phyloP scores from a whole-genome alignment of 2,113 vertebrate species.

The Rynchops niger region DNA sequence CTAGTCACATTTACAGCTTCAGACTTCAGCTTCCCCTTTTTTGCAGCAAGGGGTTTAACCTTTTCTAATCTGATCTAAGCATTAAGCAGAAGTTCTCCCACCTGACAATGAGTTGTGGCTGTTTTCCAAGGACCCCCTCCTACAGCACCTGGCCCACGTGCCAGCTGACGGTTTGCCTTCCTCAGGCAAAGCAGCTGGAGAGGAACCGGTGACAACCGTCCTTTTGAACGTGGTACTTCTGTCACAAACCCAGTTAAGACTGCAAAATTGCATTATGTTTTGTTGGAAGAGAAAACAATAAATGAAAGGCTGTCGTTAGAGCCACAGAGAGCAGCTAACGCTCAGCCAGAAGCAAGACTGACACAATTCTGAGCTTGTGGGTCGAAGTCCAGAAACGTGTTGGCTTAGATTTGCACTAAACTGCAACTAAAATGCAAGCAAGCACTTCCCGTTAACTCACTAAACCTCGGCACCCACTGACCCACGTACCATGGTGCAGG shows the following conservation, averaged over 20 bases:
- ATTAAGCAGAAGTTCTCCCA: background rate
- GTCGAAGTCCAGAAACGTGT: background rate
- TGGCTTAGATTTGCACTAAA: background rate
- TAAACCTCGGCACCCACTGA: accelerated
- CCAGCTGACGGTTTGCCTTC: background rate
- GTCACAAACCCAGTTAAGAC: background rate
- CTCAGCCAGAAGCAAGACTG: background rate
- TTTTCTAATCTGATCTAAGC: background rate
- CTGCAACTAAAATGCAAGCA: background rate
- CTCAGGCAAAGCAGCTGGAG: background rate
- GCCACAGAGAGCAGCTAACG: background rate
- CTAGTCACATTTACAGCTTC: background rate
- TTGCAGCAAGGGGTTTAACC: background rate
- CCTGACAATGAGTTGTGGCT: background rate
- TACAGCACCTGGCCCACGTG: background rate
- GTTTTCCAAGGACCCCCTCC: background rate
- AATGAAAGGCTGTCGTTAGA: background rate
- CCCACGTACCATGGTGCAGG: accelerated
- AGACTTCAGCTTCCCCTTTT: background rate
- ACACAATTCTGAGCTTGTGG: background rate
- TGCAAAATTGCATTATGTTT: background rate
- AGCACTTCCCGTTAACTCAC: accelerated
- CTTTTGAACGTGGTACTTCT: background rate
- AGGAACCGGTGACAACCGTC: background rate
- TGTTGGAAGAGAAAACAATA: background rate